Evolutionary conservation across 1,140 invertebrate genomes (phyloP), one percentile per base, ranked within the genome.

Genomic region (Lucilia sericata): DNA sequence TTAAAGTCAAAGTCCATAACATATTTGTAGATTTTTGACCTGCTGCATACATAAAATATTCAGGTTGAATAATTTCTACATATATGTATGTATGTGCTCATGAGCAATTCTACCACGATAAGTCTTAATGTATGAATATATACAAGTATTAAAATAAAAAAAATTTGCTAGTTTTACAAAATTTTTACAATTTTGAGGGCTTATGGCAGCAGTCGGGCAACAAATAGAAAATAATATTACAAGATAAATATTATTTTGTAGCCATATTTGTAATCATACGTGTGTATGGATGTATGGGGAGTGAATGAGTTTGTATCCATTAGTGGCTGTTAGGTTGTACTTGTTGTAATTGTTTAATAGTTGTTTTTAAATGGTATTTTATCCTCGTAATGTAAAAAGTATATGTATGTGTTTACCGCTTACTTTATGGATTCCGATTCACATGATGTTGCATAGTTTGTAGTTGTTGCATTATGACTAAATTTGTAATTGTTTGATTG

Each of bases 231-330:
- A 42, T 30, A 30, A 30, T 12, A 55, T 70, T 70, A 70, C 65
- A 70, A 70, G 65, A n/a, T 70, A 70, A 70, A 70, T 25, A 70
- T 55, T 55, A 55, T 19, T 70, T 25, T 70, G 60, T 65, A 55
- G 19, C 19, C 13, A 25, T 70, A 1, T 70, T 70, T 21, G 5
- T 70, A 12, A n/a, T n/a, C 55, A 60, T 14, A n/a, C 55, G 17
- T 17, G 4, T n/a, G n/a, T 14, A n/a, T 42, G 42, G 0, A n/a
- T 60, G 55, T 60, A 14, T 60, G 14, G 7, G 55, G 25, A 30
- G 25, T 30, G 3, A 3, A 17, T 60, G 55, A n/a, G 14, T n/a
- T 14, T n/a, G n/a, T 60, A n/a, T 60, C 17, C n/a, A 42, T 60
- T 70, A 70, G 21, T 70, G 21, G 25, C 25, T 30, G 1, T 30